Evolutionary conservation across 1,140 invertebrate species (phyloP).

Genomic region (Mizuhopecten yessoensis): DNA sequence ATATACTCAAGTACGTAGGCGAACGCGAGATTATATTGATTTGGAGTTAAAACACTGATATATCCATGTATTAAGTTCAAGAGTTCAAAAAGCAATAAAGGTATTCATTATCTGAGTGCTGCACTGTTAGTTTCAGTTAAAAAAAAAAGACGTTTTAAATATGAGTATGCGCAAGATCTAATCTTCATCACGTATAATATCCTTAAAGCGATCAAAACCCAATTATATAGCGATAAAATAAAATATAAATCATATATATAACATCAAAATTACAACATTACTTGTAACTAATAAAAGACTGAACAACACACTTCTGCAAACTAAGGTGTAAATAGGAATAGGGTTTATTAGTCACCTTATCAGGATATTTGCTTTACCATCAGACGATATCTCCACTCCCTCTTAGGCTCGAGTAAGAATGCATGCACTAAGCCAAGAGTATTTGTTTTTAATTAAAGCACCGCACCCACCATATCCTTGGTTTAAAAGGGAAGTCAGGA

Average conservation of each 20-base stretch:
- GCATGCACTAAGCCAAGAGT: background rate
- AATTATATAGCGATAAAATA: too few species aligned
- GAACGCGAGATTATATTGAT: background rate
- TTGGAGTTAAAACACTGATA: background rate
- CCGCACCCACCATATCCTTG: background rate
- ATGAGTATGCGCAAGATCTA: background rate
- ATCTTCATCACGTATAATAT: too few species aligned
- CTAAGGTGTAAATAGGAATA: background rate
- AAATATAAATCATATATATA: background rate
- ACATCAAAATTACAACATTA: background rate
- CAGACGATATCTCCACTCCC: background rate
- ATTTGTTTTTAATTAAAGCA: constrained; percentile 21
- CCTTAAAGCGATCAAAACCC: too few species aligned
- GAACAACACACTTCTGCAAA: background rate
- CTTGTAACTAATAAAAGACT: too few species aligned
- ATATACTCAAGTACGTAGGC: background rate
- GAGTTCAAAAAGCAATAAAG: background rate
- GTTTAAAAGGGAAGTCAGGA: too few species aligned
- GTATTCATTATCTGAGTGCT: background rate
- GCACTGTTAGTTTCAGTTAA: background rate
- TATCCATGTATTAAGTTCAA: constrained; percentile 10
- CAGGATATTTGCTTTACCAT: background rate
- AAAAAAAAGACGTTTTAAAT: background rate
- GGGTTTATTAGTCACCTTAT: background rate
- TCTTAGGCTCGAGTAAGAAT: background rate